Percentiles rank a stretch among this genome's conserved stretches.
Conservation (phyloP, 2,888 invertebrate genomes). For the Agrochola lychnidis region DNA sequence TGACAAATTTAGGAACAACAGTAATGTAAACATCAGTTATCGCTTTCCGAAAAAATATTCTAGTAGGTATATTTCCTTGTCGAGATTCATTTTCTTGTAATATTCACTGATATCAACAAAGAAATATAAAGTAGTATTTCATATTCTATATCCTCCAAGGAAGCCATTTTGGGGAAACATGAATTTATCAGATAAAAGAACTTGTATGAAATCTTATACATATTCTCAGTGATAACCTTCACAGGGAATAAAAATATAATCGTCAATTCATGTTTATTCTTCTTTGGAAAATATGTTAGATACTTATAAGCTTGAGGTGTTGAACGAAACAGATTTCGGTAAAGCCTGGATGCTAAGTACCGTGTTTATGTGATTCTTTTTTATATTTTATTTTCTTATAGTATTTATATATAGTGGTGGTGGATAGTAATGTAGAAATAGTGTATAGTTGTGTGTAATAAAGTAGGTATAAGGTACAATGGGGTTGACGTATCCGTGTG, state of each 20-base stretch:
- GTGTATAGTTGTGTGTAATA: too few relatives aligned
- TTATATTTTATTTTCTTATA: too few relatives aligned
- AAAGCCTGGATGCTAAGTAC: background rate
- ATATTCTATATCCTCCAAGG: slow-evolving; percentile 22
- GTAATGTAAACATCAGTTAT: slow-evolving; percentile 10
- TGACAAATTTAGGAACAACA: slow-evolving; percentile 7
- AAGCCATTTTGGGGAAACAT: slow-evolving; percentile 28
- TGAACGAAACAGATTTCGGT: background rate
- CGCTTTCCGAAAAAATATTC: slow-evolving; percentile 3
- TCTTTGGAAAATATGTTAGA: slow-evolving; percentile 5
- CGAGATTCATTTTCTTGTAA: slow-evolving; percentile 21
- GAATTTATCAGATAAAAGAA: slow-evolving; percentile 35
- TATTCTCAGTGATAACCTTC: slow-evolving; percentile 12
- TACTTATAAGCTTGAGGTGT: background rate
- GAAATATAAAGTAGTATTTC: slow-evolving; percentile 21
- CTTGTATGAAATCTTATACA: slow-evolving; percentile 25
- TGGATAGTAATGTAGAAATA: too few relatives aligned
- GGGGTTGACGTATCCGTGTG: too few relatives aligned
- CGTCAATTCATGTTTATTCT: slow-evolving; percentile 19
- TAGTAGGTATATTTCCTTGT: background rate
- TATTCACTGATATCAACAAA: slow-evolving; percentile 22
- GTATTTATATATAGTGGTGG: too few relatives aligned
- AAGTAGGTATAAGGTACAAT: too few relatives aligned
- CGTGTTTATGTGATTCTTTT: too few relatives aligned
- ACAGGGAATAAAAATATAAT: slow-evolving; percentile 20